phyloP scores from a whole-genome alignment of 1,140 invertebrate genomes.

The Pachypsylla venusta region DNA sequence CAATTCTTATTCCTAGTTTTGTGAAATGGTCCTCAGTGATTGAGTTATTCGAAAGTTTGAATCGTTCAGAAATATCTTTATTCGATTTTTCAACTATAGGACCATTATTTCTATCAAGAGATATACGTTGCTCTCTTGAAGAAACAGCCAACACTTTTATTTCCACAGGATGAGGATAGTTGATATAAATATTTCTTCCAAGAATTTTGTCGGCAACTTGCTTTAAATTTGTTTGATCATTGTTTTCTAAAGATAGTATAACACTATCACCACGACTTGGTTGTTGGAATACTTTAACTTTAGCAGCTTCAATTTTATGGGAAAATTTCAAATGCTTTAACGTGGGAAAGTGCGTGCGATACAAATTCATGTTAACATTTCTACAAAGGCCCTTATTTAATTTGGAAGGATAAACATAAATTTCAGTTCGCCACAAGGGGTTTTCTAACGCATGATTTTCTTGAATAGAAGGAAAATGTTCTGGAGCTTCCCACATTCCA shows the following conservation, averaged over 20 bases:
- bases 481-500: constrained; percentile 39
- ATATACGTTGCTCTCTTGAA: constrained; percentile 24
- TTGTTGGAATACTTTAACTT: constrained; percentile 77
- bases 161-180: constrained; percentile 79
- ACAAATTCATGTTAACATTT: constrained; percentile 48
- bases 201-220: constrained; percentile 44
- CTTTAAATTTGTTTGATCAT: constrained; percentile 23
- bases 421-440: constrained; percentile 38
- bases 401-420: constrained; percentile 40
- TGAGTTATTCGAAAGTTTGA: constrained; percentile 21
- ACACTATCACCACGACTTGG: constrained; percentile 63
- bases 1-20: constrained; percentile 46
- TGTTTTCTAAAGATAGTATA: constrained; percentile 48
- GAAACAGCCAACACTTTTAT: constrained; percentile 44
- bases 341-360: constrained; percentile 82
- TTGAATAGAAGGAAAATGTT: constrained; percentile 47
- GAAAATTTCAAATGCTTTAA: constrained; percentile 65
- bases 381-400: constrained; percentile 59
- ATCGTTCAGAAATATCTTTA: constrained; percentile 20
- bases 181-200: constrained; percentile 57
- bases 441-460: constrained; percentile 30
- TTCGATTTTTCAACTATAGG: constrained; percentile 13
- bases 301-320: constrained; percentile 48
- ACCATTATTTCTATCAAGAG: constrained; percentile 14
- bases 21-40: constrained; percentile 34